Percentiles rank a stretch among this genome's conserved stretches.
Evolutionary conservation across 2,797 vertebrate genomes (phyloP).

Genomic region (Gymnopithys bicolor): DNA sequence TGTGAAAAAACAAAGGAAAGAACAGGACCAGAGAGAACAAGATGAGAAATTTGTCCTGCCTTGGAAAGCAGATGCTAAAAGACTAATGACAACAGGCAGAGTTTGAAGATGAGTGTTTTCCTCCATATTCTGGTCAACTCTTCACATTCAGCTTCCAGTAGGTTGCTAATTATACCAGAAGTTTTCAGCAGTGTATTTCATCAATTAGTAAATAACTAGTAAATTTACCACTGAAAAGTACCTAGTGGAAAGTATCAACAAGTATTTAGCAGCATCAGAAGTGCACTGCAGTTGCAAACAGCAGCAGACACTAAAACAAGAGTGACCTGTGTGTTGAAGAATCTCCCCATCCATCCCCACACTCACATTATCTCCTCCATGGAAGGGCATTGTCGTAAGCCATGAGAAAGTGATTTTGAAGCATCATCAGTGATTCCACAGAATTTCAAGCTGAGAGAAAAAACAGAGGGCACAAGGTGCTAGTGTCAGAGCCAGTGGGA

Average conservation of each 20-base stretch:
- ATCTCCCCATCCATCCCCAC: neutral
- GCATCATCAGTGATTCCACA: conserved; percentile 68
- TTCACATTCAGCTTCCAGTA: neutral
- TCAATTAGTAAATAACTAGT: neutral
- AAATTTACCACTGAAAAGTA: neutral
- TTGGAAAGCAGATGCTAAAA: neutral
- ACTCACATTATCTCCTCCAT: conserved; percentile 87
- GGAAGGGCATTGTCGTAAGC: conserved; percentile 78
- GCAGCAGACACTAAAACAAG: neutral
- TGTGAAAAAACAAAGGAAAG: neutral
- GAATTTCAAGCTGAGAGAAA: conserved; percentile 75
- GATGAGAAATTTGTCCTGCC: neutral
- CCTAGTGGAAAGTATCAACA: neutral
- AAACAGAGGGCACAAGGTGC: neutral
- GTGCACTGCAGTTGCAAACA: neutral
- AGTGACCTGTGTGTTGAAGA: neutral
- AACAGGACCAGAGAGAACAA: neutral
- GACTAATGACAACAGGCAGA: neutral
- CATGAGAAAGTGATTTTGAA: conserved; percentile 64
- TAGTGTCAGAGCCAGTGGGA: neutral
- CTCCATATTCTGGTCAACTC: neutral
- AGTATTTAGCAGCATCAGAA: neutral
- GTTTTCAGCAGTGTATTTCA: neutral
- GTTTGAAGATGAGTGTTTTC: neutral
- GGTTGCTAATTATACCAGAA: neutral